Base-by-base conservation (phyloP, 2,113 vertebrate species). In the Drymodes brunneopygia region DNA sequence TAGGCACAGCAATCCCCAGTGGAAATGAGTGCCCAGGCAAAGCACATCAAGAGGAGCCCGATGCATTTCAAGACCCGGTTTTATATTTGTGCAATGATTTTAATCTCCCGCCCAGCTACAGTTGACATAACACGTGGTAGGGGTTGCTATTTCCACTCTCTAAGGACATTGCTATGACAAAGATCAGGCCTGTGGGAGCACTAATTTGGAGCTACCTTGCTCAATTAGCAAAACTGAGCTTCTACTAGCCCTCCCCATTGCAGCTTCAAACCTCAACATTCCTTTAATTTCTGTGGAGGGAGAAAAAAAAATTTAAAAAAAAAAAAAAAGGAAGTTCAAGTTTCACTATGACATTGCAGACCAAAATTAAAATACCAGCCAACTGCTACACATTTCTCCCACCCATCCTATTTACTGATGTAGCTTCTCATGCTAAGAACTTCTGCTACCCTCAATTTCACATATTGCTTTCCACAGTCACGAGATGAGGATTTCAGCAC, bases 81-180 rank as follows among this genome's bases (percentile, higher is more conserved):
- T 69, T 38, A 5, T 28, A 45, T 72, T 27, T 47, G 48, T 31
- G 48, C 15, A 57, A 36, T 40, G 67, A 40, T 16, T 73, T 72
- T 64, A 20, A 64, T 51, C 33, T 56, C 61, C 45, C 44, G 11
- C n/a, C 40, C 57, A 20, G 44, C 10, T 15, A 12, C 0, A 57
- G 47, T 12, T 78, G 64, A 28, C 4, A 2, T 2, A 74, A 66
- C 27, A 36, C 1, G 0, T n/a, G n/a, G n/a, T 2, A 12, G 47
- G 13, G 27, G 24, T 42, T 44, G 11, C 36, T 40, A 13, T n/a
- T 72, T 33, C n/a, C 66, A 20, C 42, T 6, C 18, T 11, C 13
- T 9, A 1, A 38, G 25, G 7, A 24, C 17, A 0, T 1, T 22
- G 12, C 33, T 20, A 2, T 0, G 4, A 50, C 58, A 10, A 31